phyloP scores from a whole-genome alignment of 2,888 invertebrate genomes.

The Digitonthophagus gazella region DNA sequence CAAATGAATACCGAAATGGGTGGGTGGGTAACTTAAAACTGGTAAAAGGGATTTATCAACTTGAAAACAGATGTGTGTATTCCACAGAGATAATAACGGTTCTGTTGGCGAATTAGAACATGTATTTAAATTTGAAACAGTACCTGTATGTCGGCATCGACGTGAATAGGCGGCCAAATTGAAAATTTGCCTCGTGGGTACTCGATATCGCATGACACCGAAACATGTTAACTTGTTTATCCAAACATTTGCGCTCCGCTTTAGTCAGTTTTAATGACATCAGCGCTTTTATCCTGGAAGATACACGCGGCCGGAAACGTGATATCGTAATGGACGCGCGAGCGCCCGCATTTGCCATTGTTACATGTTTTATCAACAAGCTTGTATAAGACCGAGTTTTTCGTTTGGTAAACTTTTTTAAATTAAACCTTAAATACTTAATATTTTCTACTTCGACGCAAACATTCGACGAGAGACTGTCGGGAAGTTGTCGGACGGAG shows the following conservation, averaged over 20 bases:
- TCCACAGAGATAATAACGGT: background rate
- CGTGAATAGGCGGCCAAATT: background rate
- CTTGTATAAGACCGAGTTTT: no score
- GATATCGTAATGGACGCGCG: background rate
- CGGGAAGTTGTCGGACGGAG: no score
- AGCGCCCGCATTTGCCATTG: no score
- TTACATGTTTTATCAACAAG: no score
- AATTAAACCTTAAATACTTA: no score
- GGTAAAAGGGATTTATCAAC: background rate
- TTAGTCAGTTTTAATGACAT: background rate
- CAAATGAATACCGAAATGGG: no score
- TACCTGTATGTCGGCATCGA: background rate
- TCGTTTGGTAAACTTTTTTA: no score
- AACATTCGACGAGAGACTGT: no score
- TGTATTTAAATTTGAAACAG: background rate
- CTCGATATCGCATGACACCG: background rate
- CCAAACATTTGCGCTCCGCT: background rate
- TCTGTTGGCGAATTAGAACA: background rate
- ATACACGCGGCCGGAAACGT: background rate
- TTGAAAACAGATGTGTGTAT: background rate
- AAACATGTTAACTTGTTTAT: background rate
- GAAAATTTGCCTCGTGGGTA: background rate
- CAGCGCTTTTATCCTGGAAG: background rate
- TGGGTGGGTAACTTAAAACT: no score
- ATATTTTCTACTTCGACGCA: no score